Percentiles rank a stretch among this genome's conserved stretches.
Evolutionary conservation across 2,797 vertebrate genomes (phyloP).

Genomic region (Enteromius unitaeniatus): DNA sequence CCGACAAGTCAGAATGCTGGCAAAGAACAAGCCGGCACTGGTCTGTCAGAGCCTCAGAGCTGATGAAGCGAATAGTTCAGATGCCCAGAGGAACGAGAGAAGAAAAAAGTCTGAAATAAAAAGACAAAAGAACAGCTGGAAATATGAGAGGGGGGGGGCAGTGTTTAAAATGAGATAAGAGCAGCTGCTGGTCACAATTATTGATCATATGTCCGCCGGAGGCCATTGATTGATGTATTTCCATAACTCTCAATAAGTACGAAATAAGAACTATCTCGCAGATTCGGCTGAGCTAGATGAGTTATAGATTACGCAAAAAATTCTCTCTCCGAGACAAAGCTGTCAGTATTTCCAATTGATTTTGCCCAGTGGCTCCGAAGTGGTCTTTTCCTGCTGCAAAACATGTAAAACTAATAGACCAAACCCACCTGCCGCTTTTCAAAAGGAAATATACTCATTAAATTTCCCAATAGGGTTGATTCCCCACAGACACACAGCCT

Average conservation of each 20-base stretch:
- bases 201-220: not conserved
- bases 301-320: conserved; percentile 39
- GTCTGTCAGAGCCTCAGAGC: conserved; percentile 38
- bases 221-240: conserved; percentile 14
- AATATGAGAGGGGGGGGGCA: not conserved
- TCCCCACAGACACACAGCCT: conserved; percentile 12
- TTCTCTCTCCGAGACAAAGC: conserved; percentile 7
- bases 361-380: not conserved
- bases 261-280: not conserved
- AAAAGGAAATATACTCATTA: conserved; percentile 37
- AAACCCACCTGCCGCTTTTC: conserved; percentile 21
- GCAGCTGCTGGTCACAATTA: conserved; percentile 7
- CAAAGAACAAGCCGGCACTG: conserved; percentile 43
- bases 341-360: conserved; percentile 30
- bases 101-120: conserved; percentile 36
- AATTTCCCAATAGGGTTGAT: conserved; percentile 32
- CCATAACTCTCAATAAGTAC: conserved; percentile 13
- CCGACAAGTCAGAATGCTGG: conserved; percentile 49
- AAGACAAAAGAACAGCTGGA: conserved; percentile 54
- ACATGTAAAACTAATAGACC: conserved; percentile 27
- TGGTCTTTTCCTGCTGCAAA: conserved; percentile 7
- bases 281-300: not conserved
- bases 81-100: conserved; percentile 33
- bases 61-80: conserved; percentile 42
- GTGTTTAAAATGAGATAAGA: conserved; percentile 13